Conservation (phyloP, 2,888 invertebrate genomes). For the Endomychus coccineus region DNA sequence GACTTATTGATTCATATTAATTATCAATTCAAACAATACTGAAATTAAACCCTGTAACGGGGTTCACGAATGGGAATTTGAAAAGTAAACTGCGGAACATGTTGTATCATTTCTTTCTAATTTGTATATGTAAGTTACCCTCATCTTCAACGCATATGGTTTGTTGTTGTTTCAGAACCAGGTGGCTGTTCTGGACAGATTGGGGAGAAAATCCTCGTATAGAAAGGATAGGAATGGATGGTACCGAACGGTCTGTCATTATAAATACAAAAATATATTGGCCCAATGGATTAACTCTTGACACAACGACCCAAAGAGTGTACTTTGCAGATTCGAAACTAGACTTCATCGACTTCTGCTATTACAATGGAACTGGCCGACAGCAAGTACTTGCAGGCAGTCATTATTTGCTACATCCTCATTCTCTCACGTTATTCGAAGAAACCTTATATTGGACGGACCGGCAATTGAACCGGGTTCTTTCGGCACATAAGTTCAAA, state of each 20-base stretch:
- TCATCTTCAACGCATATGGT: constrained; percentile 1
- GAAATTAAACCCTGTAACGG: too few relatives aligned
- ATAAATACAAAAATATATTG: constrained; percentile 94
- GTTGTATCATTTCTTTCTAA: too few relatives aligned
- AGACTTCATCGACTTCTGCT: constrained; percentile 96
- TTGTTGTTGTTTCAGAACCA: constrained; percentile 43
- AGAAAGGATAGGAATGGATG: constrained; percentile 95
- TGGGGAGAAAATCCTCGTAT: constrained; percentile 98
- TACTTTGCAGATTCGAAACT: constrained; percentile 97
- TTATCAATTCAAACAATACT: too few relatives aligned
- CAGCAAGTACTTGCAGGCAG: constrained; percentile 82
- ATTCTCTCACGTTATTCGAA: constrained; percentile 90
- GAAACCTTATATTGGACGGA: constrained; percentile 97
- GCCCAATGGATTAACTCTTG: constrained; percentile 96
- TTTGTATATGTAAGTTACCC: neutral
- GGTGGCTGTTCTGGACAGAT: constrained; percentile 97
- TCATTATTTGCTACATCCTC: constrained; percentile 91
- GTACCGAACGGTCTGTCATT: constrained; percentile 73
- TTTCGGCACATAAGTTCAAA: constrained; percentile 86
- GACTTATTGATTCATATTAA: too few relatives aligned
- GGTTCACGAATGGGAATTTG: too few relatives aligned
- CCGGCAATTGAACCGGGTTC: constrained; percentile 80
- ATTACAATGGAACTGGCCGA: constrained; percentile 88
- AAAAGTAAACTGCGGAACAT: too few relatives aligned
- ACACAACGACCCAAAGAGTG: constrained; percentile 84